Base-by-base conservation (phyloP, 2,888 invertebrate species). In the Amphipoea lucens region DNA sequence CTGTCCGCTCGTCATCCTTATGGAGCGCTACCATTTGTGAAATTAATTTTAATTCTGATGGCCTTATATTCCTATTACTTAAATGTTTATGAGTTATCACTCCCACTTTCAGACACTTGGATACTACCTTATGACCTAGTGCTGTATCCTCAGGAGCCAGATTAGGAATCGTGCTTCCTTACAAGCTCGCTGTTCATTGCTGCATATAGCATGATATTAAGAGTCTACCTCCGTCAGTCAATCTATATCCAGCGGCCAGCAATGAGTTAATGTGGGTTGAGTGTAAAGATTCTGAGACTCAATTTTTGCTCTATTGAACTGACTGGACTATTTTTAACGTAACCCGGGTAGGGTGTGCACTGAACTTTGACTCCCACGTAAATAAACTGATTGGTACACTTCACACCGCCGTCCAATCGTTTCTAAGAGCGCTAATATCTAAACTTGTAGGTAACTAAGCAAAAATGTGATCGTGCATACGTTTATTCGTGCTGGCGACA, bases 281-380 rank as follows among this genome's bases (percentile, higher is more conserved):
- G 20, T 67, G 69, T 69, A 75, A 76, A 84, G 65, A 75, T 73
- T 76, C 73, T 74, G 62, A 48, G 69, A 75, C 76, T 77, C 36
- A 80, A 83, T 82, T 81, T 82, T 87, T 82, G 74, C 80, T 86
- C 69, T 76, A 81, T 81, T 81, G 82, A 91, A 90, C 89, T 91
- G 88, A 89, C 90, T 88, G 84, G 85, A 76, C 90, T 93, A 92
- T 91, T 91, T 91, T 89, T 90, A 91, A 87, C 82, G 66, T 73
- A 82, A 86, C 87, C 83, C 84, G 88, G 85, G 81, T 89, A 87
- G 90, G 92, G 91, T 92, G 91, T 91, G 90, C 92, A 88, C 83
- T 94, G 94, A 95, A 94, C 95, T 94, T 92, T 93, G 94, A 93
- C 94, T 93, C 92, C 91, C 90, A 93, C 93, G 90, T 91, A 91